Base-by-base conservation (phyloP, 2,797 vertebrate genomes). In the Malurus splendens region DNA sequence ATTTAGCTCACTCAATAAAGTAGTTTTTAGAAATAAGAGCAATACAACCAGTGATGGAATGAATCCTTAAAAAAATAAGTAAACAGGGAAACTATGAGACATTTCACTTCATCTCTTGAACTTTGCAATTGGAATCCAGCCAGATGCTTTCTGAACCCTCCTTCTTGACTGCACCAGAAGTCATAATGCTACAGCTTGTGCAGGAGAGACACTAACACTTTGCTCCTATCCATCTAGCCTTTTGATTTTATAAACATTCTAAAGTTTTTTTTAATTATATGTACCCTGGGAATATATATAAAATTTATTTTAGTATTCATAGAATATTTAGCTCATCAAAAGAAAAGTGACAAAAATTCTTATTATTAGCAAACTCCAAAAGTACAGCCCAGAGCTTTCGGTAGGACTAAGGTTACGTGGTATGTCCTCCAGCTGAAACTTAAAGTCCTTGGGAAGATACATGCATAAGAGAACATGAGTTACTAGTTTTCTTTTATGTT, bases 61-160 rank as follows among this genome's bases (percentile, higher is more conserved):
- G 13, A 90, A 92, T 79, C 70, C 23, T 57, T 80, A 70, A 57
- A 91, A 87, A 84, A 39, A 86, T 48, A 82, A 91, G 57, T 50
- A 93, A 94, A 90, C 47, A 91, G 75, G 84, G 94, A 78, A 70
- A 94, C 77, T 61, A 41, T 6, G 10, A 39, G 39, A 76, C 68
- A 90, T 61, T 92, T 92, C 80, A 92, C 71, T 93, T 18, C 87
- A 82, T 79, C 66, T 75, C 77, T 33, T 90, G 76, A 75, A 80
- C 71, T 77, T 74, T 88, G 96, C 94, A 97, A 96, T 94, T 96
- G 93, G 92, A 91, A 74, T 81, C 90, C 95, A 82, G 85, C 93
- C 95, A 97, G 87, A 96, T 93, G 54, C 27, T 54, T 87, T 23
- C 70, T 73, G 70, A 93, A 67, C 92, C 90, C 86, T 93, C 80